Percentiles rank a stretch among this genome's conserved stretches.
Evolutionary conservation across 2,797 vertebrate genomes (phyloP).

Genomic region (Salmo trutta): DNA sequence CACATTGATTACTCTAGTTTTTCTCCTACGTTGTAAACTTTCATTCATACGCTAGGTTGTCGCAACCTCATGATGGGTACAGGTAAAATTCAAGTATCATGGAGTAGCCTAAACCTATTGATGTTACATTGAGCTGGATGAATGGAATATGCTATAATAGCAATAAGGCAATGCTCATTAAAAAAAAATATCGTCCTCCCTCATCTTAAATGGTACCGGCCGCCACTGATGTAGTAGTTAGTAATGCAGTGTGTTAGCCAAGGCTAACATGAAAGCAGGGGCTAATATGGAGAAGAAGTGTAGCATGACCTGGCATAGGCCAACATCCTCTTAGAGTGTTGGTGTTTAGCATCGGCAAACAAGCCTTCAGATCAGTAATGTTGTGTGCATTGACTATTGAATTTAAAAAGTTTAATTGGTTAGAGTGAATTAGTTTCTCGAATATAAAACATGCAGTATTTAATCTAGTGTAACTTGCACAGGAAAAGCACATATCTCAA

Average conservation of each 20-base stretch:
- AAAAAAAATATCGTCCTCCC: no score
- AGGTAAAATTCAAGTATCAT: no score
- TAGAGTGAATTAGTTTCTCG: constrained; percentile 4
- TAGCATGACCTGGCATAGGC: neutral
- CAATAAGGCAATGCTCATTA: constrained; percentile 3
- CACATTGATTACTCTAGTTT: no score
- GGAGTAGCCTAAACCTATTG: no score
- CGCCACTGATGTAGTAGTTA: constrained; percentile 31
- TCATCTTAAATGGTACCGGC: no score
- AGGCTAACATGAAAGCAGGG: constrained; percentile 25
- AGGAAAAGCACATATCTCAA: neutral
- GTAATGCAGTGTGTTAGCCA: constrained; percentile 15
- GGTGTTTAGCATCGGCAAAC: constrained; percentile 29
- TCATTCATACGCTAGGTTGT: no score
- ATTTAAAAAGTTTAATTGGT: constrained; percentile 9
- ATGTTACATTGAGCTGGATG: no score
- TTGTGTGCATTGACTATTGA: constrained; percentile 1
- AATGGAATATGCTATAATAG: neutral
- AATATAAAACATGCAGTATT: neutral
- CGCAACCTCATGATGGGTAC: no score
- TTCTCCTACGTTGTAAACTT: no score
- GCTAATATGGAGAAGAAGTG: constrained; percentile 33
- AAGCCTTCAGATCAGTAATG: neutral
- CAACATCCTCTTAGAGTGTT: constrained; percentile 23
- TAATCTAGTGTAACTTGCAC: neutral